Evolutionary conservation across 2,113 vertebrate species (phyloP).

Genomic region (Chitala chitala): DNA sequence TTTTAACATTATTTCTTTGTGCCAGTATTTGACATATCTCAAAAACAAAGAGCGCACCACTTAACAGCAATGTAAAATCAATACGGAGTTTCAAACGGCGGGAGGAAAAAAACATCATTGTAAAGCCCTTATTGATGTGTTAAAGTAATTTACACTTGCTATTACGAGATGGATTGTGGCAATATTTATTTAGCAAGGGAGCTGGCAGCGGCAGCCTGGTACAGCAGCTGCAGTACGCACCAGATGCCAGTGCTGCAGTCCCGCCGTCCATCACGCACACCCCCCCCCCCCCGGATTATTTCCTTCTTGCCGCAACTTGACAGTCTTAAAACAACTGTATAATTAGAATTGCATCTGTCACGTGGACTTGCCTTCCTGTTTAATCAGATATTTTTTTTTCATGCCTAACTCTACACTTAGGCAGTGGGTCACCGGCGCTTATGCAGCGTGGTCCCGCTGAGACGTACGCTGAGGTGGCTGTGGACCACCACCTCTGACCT

Average conservation of each 20-base stretch:
- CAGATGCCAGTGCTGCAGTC: conserved; percentile 68
- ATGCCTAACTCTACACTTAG: too few species aligned
- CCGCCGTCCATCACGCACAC: conserved; percentile 59
- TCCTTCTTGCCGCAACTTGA: conserved; percentile 63
- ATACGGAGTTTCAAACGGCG: conserved; percentile 64
- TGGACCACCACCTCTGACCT: too few species aligned
- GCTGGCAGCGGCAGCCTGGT: conserved; percentile 59
- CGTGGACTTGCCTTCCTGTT: conserved; percentile 45
- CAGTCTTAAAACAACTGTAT: conserved; percentile 74
- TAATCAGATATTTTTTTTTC: conserved; percentile 30
- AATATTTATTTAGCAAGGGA: conserved; percentile 71
- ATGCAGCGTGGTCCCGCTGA: too few species aligned
- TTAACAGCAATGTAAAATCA: conserved; percentile 66
- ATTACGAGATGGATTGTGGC: conserved; percentile 68
- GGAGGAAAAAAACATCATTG: conserved; percentile 62
- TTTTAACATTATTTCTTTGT: too few species aligned
- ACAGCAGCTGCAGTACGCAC: conserved; percentile 62
- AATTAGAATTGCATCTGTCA: conserved; percentile 69
- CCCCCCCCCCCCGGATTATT: conserved; percentile 46
- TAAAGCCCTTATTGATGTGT: conserved; percentile 70
- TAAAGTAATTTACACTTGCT: conserved; percentile 72
- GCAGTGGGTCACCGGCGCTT: too few species aligned
- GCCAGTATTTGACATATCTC: conserved; percentile 7
- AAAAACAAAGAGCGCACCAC: conserved; percentile 49
- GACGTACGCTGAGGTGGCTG: too few species aligned